Evolutionary conservation across 2,113 vertebrate species (phyloP), one percentile per base, ranked within the genome.

Genomic region (Numida meleagris): DNA sequence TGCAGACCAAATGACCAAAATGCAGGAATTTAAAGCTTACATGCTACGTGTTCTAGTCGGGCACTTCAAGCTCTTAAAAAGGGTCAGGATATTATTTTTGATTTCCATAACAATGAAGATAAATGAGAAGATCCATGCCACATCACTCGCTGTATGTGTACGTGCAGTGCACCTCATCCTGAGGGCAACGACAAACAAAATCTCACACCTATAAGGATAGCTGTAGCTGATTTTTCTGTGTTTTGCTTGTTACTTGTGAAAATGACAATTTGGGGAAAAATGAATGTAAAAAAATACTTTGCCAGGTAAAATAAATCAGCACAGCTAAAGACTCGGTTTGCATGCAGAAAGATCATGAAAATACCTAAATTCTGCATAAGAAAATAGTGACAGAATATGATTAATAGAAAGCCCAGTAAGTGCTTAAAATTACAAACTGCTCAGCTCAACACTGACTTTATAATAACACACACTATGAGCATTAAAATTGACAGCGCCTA

Each of bases 161-260:
- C 43, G n/a, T 45, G 81, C 46, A 46, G 80, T 58, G 93, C 66
- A 48, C 93, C 93, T 90, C 82, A 66, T 89, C 81, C 61, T 75
- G 46, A 92, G n/a, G 67, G 73, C 48, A 84, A 68, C 78, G 86
- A 72, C 73, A 93, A 91, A 82, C 73, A 59, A 85, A 89, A 57
- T 68, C 53, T 92, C 66, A 63, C 15, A n/a, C 0, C 1, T 16
- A 25, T 3, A 43, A 73, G 71, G 55, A 71, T 17, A 88, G 46
- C 15, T 62, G 75, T 21, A 65, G 61, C 33, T 62, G 76, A 88
- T 38, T 68, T 71, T 81, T 74, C 55, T 70, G 14, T 34, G 53
- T 55, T 17, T 51, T 13, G 5, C 29, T 43, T 43, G 14, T 27
- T 50, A 84, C 24, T 51, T 16, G 14, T 9, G 33, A 25, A 88